These are phyloP conservation scores for Scomber colias DNA, from an alignment of 2,113 vertebrate genomes.

Conservation along the genomic window DNA sequence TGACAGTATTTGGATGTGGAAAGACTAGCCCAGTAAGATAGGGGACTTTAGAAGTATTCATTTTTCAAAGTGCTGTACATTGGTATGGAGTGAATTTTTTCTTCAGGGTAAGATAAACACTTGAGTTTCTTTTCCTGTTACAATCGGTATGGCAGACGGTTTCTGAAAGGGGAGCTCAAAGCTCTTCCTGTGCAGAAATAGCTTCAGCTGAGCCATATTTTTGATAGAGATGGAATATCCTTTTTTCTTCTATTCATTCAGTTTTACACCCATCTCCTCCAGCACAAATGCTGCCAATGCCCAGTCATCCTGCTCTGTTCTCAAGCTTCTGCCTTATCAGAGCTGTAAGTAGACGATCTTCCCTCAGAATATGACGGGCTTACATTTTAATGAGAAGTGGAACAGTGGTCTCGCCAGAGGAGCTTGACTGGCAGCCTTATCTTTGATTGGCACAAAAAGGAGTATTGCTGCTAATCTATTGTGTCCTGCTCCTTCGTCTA, in stretches of 20 bases:
- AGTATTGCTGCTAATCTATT: conserved; percentile 51
- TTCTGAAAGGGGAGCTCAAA: conserved; percentile 38
- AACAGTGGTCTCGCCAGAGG: conserved; percentile 26
- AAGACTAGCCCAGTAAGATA: background rate
- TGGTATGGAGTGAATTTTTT: background rate
- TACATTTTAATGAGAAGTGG: conserved; percentile 60
- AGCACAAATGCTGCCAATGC: conserved; percentile 26
- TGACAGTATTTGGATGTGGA: conserved; percentile 18
- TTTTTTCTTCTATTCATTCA: conserved; percentile 46
- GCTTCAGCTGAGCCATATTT: conserved; percentile 41
- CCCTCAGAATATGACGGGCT: conserved; percentile 48
- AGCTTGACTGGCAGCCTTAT: conserved; percentile 68
- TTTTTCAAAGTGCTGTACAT: conserved; percentile 22
- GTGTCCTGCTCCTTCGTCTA: conserved; percentile 35
- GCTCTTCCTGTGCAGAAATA: conserved; percentile 56
- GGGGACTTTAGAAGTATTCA: background rate
- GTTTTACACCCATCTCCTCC: conserved; percentile 46
- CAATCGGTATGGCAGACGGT: conserved; percentile 11
- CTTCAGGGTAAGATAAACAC: conserved; percentile 5
- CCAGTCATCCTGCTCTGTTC: conserved; percentile 48
- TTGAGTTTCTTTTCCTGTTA: conserved; percentile 9
- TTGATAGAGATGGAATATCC: conserved; percentile 33
- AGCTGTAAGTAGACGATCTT: conserved; percentile 43
- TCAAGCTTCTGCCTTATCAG: conserved; percentile 49
- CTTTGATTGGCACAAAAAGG: conserved; percentile 66